Base-by-base conservation (phyloP, 2,797 vertebrate species). In the Tapirus indicus region DNA sequence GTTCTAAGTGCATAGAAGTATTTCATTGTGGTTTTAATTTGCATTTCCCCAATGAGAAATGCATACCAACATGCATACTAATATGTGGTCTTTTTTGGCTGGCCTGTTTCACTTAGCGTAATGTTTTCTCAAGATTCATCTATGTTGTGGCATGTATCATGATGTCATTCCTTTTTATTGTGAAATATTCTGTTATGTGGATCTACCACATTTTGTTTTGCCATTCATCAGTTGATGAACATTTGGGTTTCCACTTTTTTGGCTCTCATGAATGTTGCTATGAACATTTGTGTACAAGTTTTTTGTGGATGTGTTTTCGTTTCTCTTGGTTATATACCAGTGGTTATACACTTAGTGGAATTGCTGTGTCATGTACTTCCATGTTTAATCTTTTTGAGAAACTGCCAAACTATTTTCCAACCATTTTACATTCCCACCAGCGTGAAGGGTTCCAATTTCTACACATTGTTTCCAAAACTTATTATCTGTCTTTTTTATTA, bases 341-440 rank as follows among this genome's bases (percentile, higher is more conserved):
- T 52, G 49, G 14, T 52, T 52, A 16, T 52, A 52, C 49, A 16
- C 49, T 52, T n/a, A 75, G 21, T 84, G 29, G 49, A 69, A 75
- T 77, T 93, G 52, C 44, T 60, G 17, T 93, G 32, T 80, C 29
- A 54, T 68, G 23, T 68, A 69, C 88, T 52, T 93, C 41, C 41
- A 54, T 83, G 44, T 62, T 69, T 92, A 92, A 95, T 32, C 16
- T 86, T 95, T 95, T 78, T 87, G 86, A 89, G 49, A 49, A 66
- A 75, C 86, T 94, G 79, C 78, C 32, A 75, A 47, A 83, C 69
- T 38, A 20, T 83, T 90, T 75, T 68, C 69, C 69, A 89, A 60
- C 75, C 75, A 58, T 69, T 91, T 91, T 58, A 91, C 11, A 72
- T 69, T 72, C 23, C 29, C 77, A 91, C 32, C 12, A 72, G 32